Evolutionary conservation across 1,140 invertebrate genomes (phyloP).

Genomic region (Doryteuthis pealeii): DNA sequence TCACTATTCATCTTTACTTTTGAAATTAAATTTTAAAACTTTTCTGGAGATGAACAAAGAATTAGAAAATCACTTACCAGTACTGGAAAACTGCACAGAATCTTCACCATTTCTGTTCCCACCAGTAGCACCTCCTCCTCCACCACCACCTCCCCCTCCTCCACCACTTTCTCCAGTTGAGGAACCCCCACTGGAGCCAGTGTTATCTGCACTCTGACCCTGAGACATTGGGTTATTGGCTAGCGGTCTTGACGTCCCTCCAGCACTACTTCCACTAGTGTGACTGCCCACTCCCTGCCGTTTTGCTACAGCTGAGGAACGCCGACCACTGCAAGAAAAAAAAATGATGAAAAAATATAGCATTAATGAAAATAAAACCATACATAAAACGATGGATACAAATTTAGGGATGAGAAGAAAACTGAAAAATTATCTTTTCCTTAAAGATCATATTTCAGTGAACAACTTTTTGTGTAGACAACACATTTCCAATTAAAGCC

Average conservation of each 20-base stretch:
- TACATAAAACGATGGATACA: no score
- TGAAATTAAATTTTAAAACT: not conserved
- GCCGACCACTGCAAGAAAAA: constrained; percentile 62
- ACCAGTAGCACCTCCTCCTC: constrained; percentile 42
- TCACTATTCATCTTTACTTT: no score
- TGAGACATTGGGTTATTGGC: constrained; percentile 33
- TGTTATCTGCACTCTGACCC: constrained; percentile 17
- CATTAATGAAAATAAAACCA: constrained; percentile 30
- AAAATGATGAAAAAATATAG: constrained; percentile 25
- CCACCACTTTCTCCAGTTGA: constrained; percentile 11
- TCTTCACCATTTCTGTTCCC: constrained; percentile 33
- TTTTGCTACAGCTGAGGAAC: constrained; percentile 66
- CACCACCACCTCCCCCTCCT: constrained; percentile 15
- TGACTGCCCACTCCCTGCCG: constrained; percentile 32
- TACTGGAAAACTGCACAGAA: not conserved
- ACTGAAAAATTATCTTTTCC: not conserved
- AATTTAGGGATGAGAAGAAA: not conserved
- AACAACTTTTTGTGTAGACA: no score
- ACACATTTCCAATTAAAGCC: no score
- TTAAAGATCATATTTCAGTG: not conserved
- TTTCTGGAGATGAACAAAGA: not conserved
- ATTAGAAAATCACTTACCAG: not conserved
- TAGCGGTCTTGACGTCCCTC: constrained; percentile 30
- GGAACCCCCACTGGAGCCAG: constrained; percentile 22
- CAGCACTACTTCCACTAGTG: constrained; percentile 21